phyloP scores from a whole-genome alignment of 2,888 invertebrate species.

The Abrostola tripartita region DNA sequence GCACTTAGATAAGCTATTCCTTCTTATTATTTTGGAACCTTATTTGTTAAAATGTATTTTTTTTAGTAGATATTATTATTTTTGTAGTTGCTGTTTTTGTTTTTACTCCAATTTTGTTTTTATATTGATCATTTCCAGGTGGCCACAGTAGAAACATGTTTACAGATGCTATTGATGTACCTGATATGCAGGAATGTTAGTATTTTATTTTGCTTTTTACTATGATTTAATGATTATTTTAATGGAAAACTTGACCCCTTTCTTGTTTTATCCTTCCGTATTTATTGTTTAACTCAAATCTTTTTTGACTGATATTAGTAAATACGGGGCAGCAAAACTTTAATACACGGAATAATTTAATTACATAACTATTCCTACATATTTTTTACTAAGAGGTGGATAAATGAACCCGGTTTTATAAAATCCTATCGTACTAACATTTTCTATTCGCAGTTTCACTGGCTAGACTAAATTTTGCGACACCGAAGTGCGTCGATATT shows the following conservation, averaged over 20 bases:
- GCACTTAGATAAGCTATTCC: no score
- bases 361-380: no score
- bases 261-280: no score
- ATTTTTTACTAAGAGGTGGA: no score
- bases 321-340: no score
- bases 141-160: constrained; percentile 76
- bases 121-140: constrained; percentile 77
- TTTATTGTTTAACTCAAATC: no score
- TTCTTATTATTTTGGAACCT: not conserved
- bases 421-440: no score
- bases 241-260: constrained; percentile 20
- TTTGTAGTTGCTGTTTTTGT: constrained; percentile 8
- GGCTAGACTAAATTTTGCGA: constrained; percentile 14
- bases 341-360: no score
- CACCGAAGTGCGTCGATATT: constrained; percentile 32
- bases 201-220: constrained; percentile 67
- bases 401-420: no score
- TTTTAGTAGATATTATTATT: not conserved
- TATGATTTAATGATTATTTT: constrained; percentile 34
- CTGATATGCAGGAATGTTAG: constrained; percentile 86
- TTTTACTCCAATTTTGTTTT: constrained; percentile 36
- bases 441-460: no score
- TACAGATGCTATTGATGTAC: constrained; percentile 81
- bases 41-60: constrained; percentile 3
- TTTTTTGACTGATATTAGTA: no score